A percentile compares a stretch with the other conserved stretches of the same genome.
These are phyloP conservation scores for Heliconius melpomene DNA, from an alignment of 1,140 invertebrate species.

Conservation along the genomic window DNA sequence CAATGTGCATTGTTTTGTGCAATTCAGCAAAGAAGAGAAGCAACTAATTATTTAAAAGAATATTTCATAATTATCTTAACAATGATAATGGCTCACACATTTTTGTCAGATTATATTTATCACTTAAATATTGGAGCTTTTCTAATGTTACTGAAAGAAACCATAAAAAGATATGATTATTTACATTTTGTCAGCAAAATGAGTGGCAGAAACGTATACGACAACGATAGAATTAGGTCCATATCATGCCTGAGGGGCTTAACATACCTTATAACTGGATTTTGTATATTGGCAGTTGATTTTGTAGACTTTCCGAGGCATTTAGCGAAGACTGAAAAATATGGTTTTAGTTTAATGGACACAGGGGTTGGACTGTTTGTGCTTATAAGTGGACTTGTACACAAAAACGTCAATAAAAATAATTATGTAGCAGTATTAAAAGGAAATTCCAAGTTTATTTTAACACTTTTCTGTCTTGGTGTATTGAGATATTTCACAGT, in stretches of 20 bases:
- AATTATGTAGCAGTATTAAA: constrained; percentile 61
- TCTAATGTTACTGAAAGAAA: constrained; percentile 52
- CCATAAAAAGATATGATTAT: constrained; percentile 39
- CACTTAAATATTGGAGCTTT: constrained; percentile 49
- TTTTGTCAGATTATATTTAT: constrained; percentile 59
- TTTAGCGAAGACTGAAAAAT: constrained; percentile 93
- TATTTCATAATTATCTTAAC: constrained; percentile 80
- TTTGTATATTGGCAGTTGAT: constrained; percentile 96
- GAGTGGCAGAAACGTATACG: constrained; percentile 44
- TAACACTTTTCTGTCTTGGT: constrained; percentile 87
- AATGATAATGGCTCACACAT: constrained; percentile 79
- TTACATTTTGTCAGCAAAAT: background rate
- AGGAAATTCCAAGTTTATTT: constrained; percentile 57
- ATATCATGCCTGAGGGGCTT: constrained; percentile 86
- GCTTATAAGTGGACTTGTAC: constrained; percentile 91
- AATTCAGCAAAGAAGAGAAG: constrained; percentile 34
- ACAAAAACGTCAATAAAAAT: constrained; percentile 65
- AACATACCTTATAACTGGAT: constrained; percentile 88
- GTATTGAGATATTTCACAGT: constrained; percentile 85
- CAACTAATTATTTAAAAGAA: constrained; percentile 65
- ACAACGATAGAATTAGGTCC: constrained; percentile 74
- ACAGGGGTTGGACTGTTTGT: constrained; percentile 95
- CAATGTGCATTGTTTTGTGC: constrained; percentile 57
- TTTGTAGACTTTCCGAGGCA: constrained; percentile 92
- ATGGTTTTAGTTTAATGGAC: constrained; percentile 97